Conservation (phyloP, 2,113 vertebrate species). For the Capreolus pygargus region DNA sequence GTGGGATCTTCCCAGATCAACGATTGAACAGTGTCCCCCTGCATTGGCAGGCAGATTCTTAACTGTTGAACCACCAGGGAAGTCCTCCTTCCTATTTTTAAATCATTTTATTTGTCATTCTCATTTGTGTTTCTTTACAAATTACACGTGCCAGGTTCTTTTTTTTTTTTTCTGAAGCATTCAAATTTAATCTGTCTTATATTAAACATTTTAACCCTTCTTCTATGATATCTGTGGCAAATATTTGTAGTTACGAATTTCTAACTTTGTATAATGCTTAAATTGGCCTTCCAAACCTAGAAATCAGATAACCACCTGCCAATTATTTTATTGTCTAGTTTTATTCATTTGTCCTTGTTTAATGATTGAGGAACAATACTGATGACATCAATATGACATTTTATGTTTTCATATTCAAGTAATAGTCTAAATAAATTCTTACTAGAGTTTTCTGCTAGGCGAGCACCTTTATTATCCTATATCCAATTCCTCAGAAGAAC, state of each 20-base stretch:
- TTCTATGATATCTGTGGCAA: background rate
- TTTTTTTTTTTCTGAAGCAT: background rate
- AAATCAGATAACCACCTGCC: background rate
- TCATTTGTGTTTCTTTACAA: background rate
- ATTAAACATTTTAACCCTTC: background rate
- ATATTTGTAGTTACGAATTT: background rate
- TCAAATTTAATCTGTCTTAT: background rate
- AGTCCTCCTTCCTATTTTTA: background rate
- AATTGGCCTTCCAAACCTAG: background rate
- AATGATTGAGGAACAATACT: background rate
- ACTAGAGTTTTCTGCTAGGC: background rate
- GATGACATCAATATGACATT: background rate
- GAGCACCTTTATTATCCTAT: background rate
- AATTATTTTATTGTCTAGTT: background rate
- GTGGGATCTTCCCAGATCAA: background rate
- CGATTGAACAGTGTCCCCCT: background rate
- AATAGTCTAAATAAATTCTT: background rate
- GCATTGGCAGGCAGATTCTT: background rate
- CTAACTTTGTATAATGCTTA: slow-evolving; percentile 17
- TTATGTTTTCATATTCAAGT: background rate
- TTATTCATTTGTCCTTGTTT: slow-evolving; percentile 6
- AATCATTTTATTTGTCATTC: background rate
- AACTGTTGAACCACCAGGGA: background rate
- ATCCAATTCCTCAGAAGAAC: background rate
- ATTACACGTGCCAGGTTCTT: background rate